These are phyloP conservation scores for Ctenomys sociabilis DNA, from an alignment of 2,113 vertebrate species.

Conservation along the genomic window DNA sequence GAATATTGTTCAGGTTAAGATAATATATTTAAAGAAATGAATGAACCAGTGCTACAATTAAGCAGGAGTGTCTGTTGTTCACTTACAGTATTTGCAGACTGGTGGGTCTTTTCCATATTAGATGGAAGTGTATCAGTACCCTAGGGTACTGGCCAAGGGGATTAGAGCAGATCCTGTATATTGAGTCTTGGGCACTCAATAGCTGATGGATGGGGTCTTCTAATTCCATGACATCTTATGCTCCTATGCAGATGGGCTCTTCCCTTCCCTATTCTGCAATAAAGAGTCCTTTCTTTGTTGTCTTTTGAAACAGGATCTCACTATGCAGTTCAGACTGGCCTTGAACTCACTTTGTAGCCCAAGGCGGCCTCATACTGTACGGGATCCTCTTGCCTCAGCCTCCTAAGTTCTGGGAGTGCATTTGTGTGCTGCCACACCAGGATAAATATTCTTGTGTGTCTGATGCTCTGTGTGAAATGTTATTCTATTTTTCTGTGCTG, in stretches of 20 bases:
- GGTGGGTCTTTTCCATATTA: neutral
- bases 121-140: neutral
- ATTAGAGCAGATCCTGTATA: neutral
- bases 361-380: too few relatives aligned
- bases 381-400: too few relatives aligned
- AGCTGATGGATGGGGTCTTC: neutral
- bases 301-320: too few relatives aligned
- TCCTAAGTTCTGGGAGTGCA: too few relatives aligned
- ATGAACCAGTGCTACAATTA: conserved; percentile 8
- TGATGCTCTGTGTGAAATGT: neutral
- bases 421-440: too few relatives aligned
- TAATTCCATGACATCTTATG: neutral
- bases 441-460: neutral
- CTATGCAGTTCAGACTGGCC: too few relatives aligned
- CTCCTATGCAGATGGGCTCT: neutral
- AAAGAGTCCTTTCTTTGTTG: neutral
- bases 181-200: neutral
- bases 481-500: neutral
- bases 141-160: neutral
- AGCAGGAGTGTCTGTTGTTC: neutral
- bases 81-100: neutral
- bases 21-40: conserved; percentile 44
- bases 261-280: neutral
- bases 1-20: conserved; percentile 45
- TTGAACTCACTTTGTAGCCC: too few relatives aligned